Percentiles rank a stretch among this genome's conserved stretches.
phyloP scores from a whole-genome alignment of 2,113 vertebrate genomes.

The Psettodes erumei region DNA sequence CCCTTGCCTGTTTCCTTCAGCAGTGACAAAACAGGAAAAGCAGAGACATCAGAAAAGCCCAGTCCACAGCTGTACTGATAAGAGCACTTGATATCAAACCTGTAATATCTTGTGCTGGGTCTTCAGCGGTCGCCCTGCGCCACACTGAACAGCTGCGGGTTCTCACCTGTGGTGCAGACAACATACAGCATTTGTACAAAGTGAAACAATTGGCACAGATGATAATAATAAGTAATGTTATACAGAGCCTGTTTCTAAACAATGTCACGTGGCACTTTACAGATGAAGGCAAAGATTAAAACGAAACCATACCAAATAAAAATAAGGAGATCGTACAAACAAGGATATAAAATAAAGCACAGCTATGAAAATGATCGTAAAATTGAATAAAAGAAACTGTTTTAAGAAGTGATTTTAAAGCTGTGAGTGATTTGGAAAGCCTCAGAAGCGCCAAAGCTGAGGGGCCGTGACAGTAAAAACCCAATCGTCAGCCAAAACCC shows the following conservation, averaged over 20 bases:
- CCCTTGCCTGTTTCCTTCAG: background rate
- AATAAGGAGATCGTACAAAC: background rate
- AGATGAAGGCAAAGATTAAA: background rate
- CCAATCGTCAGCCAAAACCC: background rate
- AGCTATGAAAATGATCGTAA: no score
- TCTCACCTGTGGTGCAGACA: slow-evolving; percentile 16
- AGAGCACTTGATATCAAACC: no score
- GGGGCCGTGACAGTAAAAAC: no score
- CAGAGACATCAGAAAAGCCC: background rate
- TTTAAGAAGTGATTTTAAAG: background rate
- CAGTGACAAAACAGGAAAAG: background rate
- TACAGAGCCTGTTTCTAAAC: background rate
- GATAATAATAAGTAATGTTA: background rate
- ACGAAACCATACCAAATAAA: background rate
- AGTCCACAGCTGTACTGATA: background rate
- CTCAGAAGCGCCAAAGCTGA: background rate
- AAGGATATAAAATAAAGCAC: background rate
- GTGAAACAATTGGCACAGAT: slow-evolving; percentile 32
- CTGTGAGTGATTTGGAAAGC: background rate
- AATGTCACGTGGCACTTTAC: background rate
- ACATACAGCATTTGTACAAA: slow-evolving; percentile 2
- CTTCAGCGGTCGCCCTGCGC: background rate
- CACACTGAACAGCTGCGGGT: background rate
- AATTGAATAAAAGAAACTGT: no score
- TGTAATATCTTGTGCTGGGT: no score